Percentiles rank a stretch among this genome's conserved stretches.
Conservation (phyloP, 2,888 invertebrate species). For the Parascotia fuliginaria region DNA sequence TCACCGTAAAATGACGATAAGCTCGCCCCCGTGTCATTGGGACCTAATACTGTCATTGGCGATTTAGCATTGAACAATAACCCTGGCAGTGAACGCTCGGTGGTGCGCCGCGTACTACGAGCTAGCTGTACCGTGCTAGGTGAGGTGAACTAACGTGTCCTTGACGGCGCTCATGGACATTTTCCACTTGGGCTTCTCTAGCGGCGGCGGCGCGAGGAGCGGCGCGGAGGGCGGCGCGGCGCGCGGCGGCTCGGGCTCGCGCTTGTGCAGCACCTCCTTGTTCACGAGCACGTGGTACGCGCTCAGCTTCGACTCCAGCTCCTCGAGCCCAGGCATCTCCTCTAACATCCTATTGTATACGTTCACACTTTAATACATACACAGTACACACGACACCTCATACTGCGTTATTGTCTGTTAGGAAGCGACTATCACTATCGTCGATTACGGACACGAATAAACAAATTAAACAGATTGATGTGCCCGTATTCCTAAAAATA, state of each 20-base stretch:
- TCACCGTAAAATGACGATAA: slow-evolving; percentile 7
- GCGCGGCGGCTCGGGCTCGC: slow-evolving; percentile 75
- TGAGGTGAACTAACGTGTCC: slow-evolving; percentile 70
- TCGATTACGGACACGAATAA: not conserved
- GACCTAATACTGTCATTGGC: slow-evolving; percentile 23
- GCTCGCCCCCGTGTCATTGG: slow-evolving; percentile 13
- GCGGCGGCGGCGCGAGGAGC: slow-evolving; percentile 78
- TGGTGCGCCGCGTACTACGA: slow-evolving; percentile 3
- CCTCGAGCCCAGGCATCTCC: slow-evolving; percentile 90
- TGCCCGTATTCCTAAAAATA: not conserved
- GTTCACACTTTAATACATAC: slow-evolving; percentile 41
- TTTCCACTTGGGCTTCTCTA: slow-evolving; percentile 88
- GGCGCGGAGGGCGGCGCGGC: slow-evolving; percentile 75
- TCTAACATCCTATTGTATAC: slow-evolving; percentile 83
- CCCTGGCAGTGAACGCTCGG: slow-evolving; percentile 3
- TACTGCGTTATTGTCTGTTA: slow-evolving; percentile 13
- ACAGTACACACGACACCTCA: slow-evolving; percentile 21
- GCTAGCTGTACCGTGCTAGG: slow-evolving; percentile 3
- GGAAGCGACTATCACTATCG: slow-evolving; percentile 4
- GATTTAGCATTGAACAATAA: slow-evolving; percentile 2
- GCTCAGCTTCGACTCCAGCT: slow-evolving; percentile 90
- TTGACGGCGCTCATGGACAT: slow-evolving; percentile 88
- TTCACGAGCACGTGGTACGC: slow-evolving; percentile 92
- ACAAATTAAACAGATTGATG: not conserved
- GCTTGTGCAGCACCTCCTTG: slow-evolving; percentile 85